These are phyloP conservation scores for Mesembrinibis cayennensis DNA, from an alignment of 2,113 vertebrate species.

Conservation along the genomic window DNA sequence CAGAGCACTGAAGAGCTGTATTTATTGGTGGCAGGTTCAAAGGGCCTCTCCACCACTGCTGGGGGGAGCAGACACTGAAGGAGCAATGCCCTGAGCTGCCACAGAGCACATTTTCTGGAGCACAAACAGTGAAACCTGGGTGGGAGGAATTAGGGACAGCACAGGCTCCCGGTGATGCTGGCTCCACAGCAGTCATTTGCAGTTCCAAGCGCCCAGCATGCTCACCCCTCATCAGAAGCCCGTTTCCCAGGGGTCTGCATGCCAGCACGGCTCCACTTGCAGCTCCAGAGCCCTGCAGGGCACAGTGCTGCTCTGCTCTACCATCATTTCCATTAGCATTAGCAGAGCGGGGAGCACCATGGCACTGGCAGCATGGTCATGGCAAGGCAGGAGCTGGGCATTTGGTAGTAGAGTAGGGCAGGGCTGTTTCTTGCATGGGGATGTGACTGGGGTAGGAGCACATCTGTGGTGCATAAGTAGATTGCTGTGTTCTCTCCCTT, in stretches of 20 bases:
- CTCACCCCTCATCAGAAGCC: neutral
- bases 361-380: neutral
- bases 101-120: neutral
- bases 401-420: neutral
- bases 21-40: neutral
- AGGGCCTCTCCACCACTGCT: neutral
- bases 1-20: neutral
- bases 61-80: no score
- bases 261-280: neutral
- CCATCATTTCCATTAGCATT: accelerated
- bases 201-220: neutral
- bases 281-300: neutral
- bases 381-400: neutral
- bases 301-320: accelerated
- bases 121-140: neutral
- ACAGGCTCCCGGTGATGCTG: neutral
- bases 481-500: neutral
- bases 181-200: neutral
- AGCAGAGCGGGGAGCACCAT: neutral
- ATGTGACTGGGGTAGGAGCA: neutral
- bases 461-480: neutral
- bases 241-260: no score
- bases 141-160: neutral
- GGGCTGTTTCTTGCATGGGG: neutral
- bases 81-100: neutral